These are phyloP conservation scores for Ascidia mentula DNA, from an alignment of 23 tunicate species.

Conservation along the genomic window DNA sequence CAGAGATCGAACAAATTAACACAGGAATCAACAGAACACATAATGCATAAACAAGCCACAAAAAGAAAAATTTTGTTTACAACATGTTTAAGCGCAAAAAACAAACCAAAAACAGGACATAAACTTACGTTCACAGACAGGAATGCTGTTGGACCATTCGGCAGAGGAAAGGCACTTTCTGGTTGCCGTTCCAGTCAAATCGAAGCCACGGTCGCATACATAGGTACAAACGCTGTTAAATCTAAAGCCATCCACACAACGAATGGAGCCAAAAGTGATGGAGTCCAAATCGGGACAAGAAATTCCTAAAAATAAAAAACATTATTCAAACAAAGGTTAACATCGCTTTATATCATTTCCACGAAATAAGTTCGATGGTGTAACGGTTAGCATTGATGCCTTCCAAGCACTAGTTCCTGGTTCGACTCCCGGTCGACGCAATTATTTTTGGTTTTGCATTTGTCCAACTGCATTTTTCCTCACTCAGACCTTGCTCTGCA, in stretches of 20 bases:
- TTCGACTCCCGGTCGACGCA: too few species aligned
- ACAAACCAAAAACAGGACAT: too few species aligned
- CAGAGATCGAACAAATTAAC: not conserved
- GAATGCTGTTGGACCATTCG: constrained; percentile 72
- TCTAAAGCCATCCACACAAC: constrained; percentile 44
- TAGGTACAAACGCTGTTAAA: constrained; percentile 65
- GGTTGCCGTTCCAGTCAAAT: constrained; percentile 51
- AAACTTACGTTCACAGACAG: constrained; percentile 81
- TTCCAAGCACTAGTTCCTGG: too few species aligned
- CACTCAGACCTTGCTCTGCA: too few species aligned
- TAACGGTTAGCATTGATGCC: too few species aligned
- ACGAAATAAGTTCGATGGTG: too few species aligned
- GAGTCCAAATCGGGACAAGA: constrained; percentile 44
- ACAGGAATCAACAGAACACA: not conserved
- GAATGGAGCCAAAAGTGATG: constrained; percentile 50
- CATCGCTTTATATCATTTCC: too few species aligned
- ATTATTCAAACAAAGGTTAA: too few species aligned
- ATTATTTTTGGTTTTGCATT: too few species aligned
- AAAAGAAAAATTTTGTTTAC: too few species aligned
- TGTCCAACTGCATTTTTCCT: too few species aligned
- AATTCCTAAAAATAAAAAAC: constrained; percentile 41
- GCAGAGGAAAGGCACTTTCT: constrained; percentile 79
- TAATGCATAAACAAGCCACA: not conserved
- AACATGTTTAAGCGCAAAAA: too few species aligned
- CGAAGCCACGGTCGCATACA: constrained; percentile 59